A percentile compares a stretch with the other conserved stretches of the same genome.
Conservation (phyloP, 2,113 vertebrate species). For the Tachycineta bicolor region DNA sequence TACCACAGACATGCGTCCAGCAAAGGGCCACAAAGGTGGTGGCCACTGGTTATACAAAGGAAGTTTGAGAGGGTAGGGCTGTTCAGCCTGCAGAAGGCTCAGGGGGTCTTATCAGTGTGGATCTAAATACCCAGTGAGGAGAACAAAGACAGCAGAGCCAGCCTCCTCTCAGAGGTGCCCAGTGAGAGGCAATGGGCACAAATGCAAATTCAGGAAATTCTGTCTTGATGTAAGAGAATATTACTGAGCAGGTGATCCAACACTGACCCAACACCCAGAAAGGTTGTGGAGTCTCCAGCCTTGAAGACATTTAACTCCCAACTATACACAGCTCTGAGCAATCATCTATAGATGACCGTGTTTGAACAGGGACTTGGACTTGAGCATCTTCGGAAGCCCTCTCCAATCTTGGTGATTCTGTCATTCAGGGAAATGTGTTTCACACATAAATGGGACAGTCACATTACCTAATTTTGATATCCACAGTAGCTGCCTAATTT, state of each 20-base stretch:
- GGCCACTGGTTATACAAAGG: too few relatives aligned
- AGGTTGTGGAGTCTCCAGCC: not conserved
- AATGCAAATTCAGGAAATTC: not conserved
- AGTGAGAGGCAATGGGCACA: not conserved
- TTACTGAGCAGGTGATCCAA: not conserved
- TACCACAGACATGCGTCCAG: not conserved
- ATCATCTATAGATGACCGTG: not conserved
- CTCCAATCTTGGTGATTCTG: not conserved
- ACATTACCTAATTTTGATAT: not conserved
- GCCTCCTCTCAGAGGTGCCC: not conserved
- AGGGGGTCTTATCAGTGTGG: not conserved
- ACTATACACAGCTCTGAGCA: not conserved
- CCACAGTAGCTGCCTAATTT: not conserved
- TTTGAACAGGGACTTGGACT: not conserved
- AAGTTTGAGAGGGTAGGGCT: not conserved
- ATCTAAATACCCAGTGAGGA: not conserved
- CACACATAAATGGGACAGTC: not conserved
- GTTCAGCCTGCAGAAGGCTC: not conserved
- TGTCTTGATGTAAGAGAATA: not conserved
- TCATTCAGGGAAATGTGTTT: not conserved
- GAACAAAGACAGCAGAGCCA: not conserved
- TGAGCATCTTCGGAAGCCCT: not conserved
- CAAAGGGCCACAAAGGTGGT: not conserved
- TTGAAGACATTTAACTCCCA: not conserved
- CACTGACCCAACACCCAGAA: not conserved